Base-by-base conservation (phyloP, 1,140 invertebrate species). In the Scylla paramamosain region DNA sequence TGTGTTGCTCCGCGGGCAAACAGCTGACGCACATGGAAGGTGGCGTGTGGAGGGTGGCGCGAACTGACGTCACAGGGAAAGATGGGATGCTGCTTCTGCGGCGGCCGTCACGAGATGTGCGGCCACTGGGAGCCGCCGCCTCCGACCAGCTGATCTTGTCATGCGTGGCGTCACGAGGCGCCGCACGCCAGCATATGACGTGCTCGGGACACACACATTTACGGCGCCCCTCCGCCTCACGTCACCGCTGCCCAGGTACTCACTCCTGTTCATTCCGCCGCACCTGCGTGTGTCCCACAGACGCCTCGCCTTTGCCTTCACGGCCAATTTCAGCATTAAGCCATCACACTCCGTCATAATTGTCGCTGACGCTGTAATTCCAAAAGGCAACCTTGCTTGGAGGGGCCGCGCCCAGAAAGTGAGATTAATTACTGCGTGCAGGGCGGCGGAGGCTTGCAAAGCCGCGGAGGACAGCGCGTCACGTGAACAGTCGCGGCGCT, bases 1-100 rank as follows among this genome's bases (percentile, higher is more conserved):
- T 94, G 93, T 86, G 31, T 25, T 82, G 93, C 16, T 48, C 86
- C 31, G 29, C 86, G 45, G 84, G 93, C 84, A 89, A 94, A 94
- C 93, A 94, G 86, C 93, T 90, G 93, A 89, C 52, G 52, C 93
- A 94, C 93, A 94, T 94, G 93, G 86, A 94, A 94, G 86, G 12
- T 94, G 59, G 93, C 93, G 93, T 94, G 93, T 29, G 0, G 32
- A 84, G 45, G 32, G 93, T 59, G 93, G 32, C 48, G 84, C 28
- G 93, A 3, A 12, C 14, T 88, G 87, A 89, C 86, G 84, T 67
- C 52, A 89, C 25, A 31, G 84, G 52, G 87, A 32, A 93, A 93
- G 82, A 82, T 83, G 52, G 93, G 93, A 88, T 88, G 86, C 84
- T 89, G 86, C 86, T 89, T 45, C 84, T 94, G 86, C 67, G 93